A percentile compares a stretch with the other conserved stretches of the same genome.
Conservation (phyloP, 2,888 invertebrate genomes). For the Fragum fragum region DNA sequence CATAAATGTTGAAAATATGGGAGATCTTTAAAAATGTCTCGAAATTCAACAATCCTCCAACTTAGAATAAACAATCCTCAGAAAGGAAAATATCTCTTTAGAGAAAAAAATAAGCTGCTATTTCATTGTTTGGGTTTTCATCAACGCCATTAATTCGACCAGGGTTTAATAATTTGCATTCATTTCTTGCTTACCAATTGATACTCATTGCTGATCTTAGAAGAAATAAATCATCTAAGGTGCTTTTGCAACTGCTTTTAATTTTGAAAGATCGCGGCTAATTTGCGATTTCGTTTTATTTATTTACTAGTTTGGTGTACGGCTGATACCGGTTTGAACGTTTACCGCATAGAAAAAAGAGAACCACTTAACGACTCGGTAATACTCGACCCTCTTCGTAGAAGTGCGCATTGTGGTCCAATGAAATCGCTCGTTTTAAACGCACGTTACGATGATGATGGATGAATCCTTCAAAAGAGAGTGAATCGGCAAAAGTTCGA, state of each 20-base stretch:
- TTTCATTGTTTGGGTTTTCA: constrained; percentile 4
- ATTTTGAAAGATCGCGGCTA: background rate
- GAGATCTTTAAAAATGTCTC: background rate
- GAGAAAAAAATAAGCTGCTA: background rate
- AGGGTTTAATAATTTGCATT: background rate
- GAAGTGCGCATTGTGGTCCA: background rate
- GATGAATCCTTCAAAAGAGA: background rate
- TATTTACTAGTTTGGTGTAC: constrained; percentile 9
- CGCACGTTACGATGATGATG: background rate
- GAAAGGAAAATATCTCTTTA: background rate
- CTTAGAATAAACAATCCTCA: background rate
- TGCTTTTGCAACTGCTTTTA: background rate
- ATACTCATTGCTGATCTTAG: background rate
- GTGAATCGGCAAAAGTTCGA: constrained; percentile 1
- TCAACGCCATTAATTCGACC: constrained; percentile 7
- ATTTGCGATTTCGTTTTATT: background rate
- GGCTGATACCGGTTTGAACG: background rate
- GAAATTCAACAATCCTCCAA: background rate
- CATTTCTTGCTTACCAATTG: constrained; percentile 8
- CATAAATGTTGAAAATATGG: background rate
- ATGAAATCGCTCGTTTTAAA: constrained; percentile 9
- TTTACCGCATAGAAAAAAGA: constrained; percentile 9
- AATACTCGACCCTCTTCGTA: background rate
- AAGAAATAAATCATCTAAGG: background rate
- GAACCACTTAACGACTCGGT: constrained; percentile 1